A percentile compares a stretch with the other conserved stretches of the same genome.
Evolutionary conservation across 2,113 vertebrate species (phyloP).

Genomic region (Chloropsis hardwickii): DNA sequence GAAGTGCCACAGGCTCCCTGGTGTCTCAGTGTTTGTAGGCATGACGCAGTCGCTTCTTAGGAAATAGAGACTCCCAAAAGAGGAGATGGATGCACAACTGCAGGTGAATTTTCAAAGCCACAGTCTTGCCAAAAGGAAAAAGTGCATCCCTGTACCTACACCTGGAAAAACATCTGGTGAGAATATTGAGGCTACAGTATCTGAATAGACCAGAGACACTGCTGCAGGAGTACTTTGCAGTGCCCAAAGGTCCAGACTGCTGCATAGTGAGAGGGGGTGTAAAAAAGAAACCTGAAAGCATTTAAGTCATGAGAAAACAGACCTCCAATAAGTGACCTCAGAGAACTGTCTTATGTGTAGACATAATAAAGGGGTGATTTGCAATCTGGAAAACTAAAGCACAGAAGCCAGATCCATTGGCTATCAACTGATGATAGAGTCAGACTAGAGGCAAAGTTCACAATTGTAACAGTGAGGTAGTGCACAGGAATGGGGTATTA

Average conservation of each 20-base stretch:
- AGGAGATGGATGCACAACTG: not conserved
- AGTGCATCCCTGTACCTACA: not conserved
- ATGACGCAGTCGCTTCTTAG: rapidly evolving
- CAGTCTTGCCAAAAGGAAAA: not conserved
- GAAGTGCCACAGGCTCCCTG: not conserved
- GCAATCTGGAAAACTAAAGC: not conserved
- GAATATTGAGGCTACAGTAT: not conserved
- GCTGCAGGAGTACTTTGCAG: not conserved
- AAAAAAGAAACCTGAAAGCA: not conserved
- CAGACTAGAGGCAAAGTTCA: not conserved
- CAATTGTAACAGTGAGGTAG: not conserved
- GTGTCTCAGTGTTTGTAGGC: not conserved
- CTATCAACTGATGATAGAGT: not conserved
- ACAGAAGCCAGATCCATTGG: not conserved
- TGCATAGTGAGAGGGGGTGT: rapidly evolving
- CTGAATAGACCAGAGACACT: not conserved
- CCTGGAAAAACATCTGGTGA: not conserved
- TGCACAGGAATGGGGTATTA: not conserved
- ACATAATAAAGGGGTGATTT: not conserved
- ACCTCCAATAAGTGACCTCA: not conserved
- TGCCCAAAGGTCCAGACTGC: not conserved
- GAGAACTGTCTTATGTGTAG: not conserved
- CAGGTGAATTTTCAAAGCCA: not conserved
- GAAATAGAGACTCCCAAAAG: not conserved
- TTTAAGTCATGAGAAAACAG: not conserved